A percentile compares a stretch with the other conserved stretches of the same genome.
These are phyloP conservation scores for Mionectes macconnelli DNA, from an alignment of 2,113 vertebrate genomes.

Conservation along the genomic window DNA sequence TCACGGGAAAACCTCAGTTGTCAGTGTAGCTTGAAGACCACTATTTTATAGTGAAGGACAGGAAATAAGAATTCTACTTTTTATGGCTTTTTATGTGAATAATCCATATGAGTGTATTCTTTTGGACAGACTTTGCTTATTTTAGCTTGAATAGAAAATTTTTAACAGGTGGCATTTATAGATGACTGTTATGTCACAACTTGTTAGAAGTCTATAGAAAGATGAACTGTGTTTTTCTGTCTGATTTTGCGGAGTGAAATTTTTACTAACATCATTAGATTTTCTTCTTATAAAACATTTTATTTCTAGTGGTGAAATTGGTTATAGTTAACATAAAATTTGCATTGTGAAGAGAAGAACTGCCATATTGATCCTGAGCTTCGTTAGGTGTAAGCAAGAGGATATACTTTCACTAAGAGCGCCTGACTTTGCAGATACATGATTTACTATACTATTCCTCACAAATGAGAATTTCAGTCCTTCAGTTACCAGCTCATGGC, in stretches of 20 bases:
- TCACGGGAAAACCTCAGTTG: background rate
- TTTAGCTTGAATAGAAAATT: background rate
- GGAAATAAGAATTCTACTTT: background rate
- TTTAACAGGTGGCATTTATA: background rate
- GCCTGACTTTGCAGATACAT: background rate
- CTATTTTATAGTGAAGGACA: background rate
- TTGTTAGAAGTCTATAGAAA: background rate
- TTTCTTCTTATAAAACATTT: background rate
- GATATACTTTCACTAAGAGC: background rate
- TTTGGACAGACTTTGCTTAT: background rate
- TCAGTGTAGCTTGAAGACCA: background rate
- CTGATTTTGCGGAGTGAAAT: background rate
- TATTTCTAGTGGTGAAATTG: background rate
- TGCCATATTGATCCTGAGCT: background rate
- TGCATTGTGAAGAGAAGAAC: background rate
- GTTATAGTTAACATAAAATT: background rate
- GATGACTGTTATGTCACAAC: background rate
- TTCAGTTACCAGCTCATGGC: background rate
- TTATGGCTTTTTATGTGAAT: background rate
- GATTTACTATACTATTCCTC: slow-evolving; percentile 9
- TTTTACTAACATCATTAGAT: background rate
- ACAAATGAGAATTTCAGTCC: slow-evolving; percentile 4
- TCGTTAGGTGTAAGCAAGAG: background rate
- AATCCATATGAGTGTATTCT: background rate
- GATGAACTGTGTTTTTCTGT: background rate